Evolutionary conservation across 2,113 vertebrate genomes (phyloP).

Genomic region (Puntigrus tetrazona): DNA sequence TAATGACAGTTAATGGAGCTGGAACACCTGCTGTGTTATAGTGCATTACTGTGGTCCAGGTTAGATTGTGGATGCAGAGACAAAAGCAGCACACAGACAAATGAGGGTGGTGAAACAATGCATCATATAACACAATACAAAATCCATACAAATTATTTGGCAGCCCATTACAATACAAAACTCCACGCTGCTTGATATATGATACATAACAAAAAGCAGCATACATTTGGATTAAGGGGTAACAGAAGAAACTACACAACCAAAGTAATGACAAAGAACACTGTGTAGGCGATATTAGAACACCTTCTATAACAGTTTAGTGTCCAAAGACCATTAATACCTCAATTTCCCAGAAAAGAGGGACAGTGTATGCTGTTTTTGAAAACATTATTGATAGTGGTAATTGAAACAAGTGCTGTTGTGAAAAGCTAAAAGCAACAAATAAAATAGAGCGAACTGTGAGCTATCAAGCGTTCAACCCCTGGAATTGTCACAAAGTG

Average conservation of each 20-base stretch:
- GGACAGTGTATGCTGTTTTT: not conserved
- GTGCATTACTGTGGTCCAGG: not conserved
- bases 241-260: not conserved
- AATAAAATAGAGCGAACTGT: not conserved
- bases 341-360: not conserved
- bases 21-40: not conserved
- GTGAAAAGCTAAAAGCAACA: not conserved
- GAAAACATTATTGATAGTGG: not conserved
- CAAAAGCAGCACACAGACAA: not conserved
- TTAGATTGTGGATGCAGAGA: not conserved
- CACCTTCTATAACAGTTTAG: not conserved
- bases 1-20: constrained; percentile 1
- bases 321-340: not conserved
- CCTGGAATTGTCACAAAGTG: not conserved
- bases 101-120: not conserved
- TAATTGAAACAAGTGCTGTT: not conserved
- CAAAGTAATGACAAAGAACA: not conserved
- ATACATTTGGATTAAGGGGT: not conserved
- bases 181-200: not conserved
- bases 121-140: not conserved
- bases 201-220: not conserved
- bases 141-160: not conserved
- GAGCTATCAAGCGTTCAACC: not conserved
- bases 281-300: not conserved
- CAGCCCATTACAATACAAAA: constrained; percentile 2